Evolutionary conservation across 2,797 vertebrate genomes (phyloP).

Genomic region (Echeneis naucrates): DNA sequence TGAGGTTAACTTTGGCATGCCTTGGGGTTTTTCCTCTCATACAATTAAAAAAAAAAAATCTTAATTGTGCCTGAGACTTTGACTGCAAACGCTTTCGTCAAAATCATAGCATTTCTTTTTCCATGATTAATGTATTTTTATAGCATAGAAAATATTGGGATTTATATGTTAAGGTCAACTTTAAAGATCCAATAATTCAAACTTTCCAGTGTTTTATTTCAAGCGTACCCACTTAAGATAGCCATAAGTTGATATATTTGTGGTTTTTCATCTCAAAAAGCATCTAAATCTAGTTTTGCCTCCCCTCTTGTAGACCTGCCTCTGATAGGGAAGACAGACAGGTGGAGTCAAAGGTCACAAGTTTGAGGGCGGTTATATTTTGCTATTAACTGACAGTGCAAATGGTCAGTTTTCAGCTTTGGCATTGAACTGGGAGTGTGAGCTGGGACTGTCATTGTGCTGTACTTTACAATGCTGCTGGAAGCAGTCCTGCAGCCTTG

Average conservation of each 20-base stretch:
- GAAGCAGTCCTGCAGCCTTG: too few species aligned
- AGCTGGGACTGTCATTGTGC: too few species aligned
- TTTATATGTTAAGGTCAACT: too few species aligned
- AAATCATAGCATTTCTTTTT: background rate
- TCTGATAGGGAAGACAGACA: background rate
- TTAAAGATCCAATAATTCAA: too few species aligned
- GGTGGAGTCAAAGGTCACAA: background rate
- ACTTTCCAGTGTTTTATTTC: too few species aligned
- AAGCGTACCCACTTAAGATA: too few species aligned
- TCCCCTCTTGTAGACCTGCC: too few species aligned
- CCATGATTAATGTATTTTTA: background rate
- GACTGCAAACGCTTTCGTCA: background rate
- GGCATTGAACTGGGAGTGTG: background rate
- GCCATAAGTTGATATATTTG: too few species aligned
- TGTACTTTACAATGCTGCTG: too few species aligned
- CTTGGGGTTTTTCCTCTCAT: background rate
- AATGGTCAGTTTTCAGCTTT: slow-evolving; percentile 18
- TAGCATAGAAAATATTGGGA: background rate
- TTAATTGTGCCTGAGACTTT: background rate
- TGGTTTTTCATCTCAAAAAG: too few species aligned
- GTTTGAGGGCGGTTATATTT: slow-evolving; percentile 1
- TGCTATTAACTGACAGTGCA: slow-evolving; percentile 2
- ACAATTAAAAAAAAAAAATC: background rate
- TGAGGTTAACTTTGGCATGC: background rate
- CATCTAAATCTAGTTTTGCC: too few species aligned